Conservation (phyloP, 2,113 vertebrate species). For the Macaca nemestrina region DNA sequence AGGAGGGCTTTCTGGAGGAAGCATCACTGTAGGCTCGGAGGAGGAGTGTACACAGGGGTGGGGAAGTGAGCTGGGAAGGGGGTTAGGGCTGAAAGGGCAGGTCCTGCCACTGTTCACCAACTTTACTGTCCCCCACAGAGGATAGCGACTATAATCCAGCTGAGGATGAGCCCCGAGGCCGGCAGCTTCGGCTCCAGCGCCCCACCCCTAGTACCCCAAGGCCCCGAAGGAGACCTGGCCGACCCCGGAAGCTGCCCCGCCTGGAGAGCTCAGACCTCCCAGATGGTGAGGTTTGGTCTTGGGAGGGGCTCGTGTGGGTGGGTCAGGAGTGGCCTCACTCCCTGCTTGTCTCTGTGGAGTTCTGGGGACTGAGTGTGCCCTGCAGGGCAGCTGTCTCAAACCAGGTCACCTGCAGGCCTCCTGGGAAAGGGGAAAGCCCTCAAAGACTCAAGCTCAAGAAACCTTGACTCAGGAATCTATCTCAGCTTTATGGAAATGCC, state of each 20-base stretch:
- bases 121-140: conserved; percentile 78
- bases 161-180: conserved; percentile 89
- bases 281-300: conserved; percentile 78
- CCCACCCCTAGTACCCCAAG: conserved; percentile 85
- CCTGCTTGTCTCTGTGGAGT: neutral
- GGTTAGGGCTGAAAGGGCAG: neutral
- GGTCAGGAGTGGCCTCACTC: neutral
- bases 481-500: neutral
- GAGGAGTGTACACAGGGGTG: neutral
- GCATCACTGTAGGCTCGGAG: neutral
- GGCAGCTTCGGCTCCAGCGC: conserved; percentile 82
- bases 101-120: neutral
- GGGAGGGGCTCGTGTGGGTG: rapidly evolving
- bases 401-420: neutral
- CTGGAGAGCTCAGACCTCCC: conserved; percentile 76
- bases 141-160: conserved; percentile 97
- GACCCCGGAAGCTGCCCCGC: conserved; percentile 92
- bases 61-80: neutral
- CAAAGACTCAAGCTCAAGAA: neutral
- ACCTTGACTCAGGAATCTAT: neutral
- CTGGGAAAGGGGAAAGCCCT: neutral
- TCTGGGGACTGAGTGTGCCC: neutral
- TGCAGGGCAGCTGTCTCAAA: neutral
- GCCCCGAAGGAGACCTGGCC: conserved; percentile 91
- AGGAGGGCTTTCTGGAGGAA: neutral